These are phyloP conservation scores for Agrilus planipennis DNA, from an alignment of 1,140 invertebrate genomes.

Conservation along the genomic window DNA sequence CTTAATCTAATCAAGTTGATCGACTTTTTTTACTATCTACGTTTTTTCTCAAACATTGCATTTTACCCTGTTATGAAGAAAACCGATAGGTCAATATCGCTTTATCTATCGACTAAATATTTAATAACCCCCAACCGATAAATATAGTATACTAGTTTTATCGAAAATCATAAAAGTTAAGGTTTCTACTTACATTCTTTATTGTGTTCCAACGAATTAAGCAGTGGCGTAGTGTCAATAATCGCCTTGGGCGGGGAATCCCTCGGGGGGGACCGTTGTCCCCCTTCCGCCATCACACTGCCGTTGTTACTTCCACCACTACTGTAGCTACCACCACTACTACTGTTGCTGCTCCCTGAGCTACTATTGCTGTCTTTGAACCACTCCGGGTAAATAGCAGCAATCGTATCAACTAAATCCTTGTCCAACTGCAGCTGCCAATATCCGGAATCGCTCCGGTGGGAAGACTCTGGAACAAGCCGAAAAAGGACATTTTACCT, in stretches of 20 bases:
- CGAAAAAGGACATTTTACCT: no score
- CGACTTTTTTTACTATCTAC: no score
- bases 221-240: constrained; percentile 86
- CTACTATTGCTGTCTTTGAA: constrained; percentile 46
- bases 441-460: constrained; percentile 65
- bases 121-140: no score
- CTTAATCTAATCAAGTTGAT: no score
- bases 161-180: no score
- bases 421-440: constrained; percentile 83
- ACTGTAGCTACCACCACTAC: constrained; percentile 29
- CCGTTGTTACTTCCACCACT: constrained; percentile 27
- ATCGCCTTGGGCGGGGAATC: constrained; percentile 72
- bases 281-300: constrained; percentile 50
- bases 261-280: constrained; percentile 24
- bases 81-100: no score
- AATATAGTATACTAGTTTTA: no score
- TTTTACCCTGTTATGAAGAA: no score
- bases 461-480: constrained; percentile 62
- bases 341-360: no score
- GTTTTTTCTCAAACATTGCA: no score
- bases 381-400: constrained; percentile 84
- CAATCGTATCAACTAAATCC: constrained; percentile 79
- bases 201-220: constrained; percentile 85
- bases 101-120: no score
- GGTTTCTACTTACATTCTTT: constrained; percentile 81